Percentiles rank a stretch among this genome's conserved stretches.
phyloP scores from a whole-genome alignment of 2,888 invertebrate species.

The Nasonia oneida region DNA sequence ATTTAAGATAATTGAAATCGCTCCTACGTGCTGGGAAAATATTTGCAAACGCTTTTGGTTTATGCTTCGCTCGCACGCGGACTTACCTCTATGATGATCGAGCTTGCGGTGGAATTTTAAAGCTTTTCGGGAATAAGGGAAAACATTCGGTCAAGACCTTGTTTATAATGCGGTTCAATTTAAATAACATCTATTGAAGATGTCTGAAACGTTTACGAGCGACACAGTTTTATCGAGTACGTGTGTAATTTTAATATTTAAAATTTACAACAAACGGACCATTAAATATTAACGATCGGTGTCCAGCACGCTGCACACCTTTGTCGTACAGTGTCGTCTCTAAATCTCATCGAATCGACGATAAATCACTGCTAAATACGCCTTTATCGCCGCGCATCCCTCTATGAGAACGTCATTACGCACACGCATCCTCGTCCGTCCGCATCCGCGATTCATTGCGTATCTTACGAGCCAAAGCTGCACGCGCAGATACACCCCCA shows the following conservation, averaged over 20 bases:
- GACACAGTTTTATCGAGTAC: no score
- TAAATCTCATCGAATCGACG: neutral
- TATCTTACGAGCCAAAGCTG: constrained; percentile 22
- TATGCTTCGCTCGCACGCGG: neutral
- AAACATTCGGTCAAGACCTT: no score
- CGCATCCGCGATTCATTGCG: neutral
- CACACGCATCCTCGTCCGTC: neutral
- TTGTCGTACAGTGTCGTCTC: no score
- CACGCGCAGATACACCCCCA: neutral
- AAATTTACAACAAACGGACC: neutral
- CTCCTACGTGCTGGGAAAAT: neutral
- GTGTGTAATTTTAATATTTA: no score
- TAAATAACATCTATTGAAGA: no score
- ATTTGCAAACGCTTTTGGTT: neutral
- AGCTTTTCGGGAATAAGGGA: neutral
- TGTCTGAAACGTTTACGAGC: no score
- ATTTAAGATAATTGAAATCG: neutral
- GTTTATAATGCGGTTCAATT: no score
- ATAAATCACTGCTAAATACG: constrained; percentile 28
- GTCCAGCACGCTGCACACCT: neutral
- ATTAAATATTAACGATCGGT: neutral
- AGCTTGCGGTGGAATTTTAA: neutral
- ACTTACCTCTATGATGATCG: neutral
- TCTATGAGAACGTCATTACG: constrained; percentile 35
- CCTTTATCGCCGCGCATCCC: neutral